phyloP scores from a whole-genome alignment of 2,113 vertebrate genomes.

The Colistium nudipinnis region DNA sequence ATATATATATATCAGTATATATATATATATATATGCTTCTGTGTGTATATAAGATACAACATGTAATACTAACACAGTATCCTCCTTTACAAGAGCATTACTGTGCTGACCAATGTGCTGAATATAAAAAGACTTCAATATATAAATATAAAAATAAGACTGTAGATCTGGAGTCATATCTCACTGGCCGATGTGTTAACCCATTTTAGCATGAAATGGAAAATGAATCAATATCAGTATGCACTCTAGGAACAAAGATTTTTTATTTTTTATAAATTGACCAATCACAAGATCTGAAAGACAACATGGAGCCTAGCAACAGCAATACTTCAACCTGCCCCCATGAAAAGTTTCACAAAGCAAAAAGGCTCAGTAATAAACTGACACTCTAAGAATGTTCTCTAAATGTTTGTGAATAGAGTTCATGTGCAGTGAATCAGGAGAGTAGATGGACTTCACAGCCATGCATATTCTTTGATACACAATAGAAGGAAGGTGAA shows the following conservation, averaged over 20 bases:
- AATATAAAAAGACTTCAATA: too few species aligned
- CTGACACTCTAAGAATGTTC: not conserved
- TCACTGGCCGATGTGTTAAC: not conserved
- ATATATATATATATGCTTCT: too few species aligned
- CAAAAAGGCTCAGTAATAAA: not conserved
- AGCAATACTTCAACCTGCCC: not conserved
- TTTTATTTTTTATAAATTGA: not conserved
- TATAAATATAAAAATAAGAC: not conserved
- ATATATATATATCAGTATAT: too few species aligned
- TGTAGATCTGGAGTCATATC: not conserved
- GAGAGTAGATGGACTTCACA: not conserved
- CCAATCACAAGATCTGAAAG: not conserved
- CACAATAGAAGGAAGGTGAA: constrained; percentile 28
- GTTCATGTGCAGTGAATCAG: not conserved
- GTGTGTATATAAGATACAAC: too few species aligned
- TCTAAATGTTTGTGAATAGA: constrained; percentile 22
- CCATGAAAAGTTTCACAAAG: constrained; percentile 6
- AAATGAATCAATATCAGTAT: not conserved
- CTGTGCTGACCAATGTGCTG: not conserved
- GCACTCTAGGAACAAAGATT: too few species aligned
- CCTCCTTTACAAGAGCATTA: not conserved
- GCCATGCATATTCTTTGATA: constrained; percentile 25
- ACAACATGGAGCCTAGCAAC: not conserved
- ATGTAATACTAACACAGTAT: too few species aligned
- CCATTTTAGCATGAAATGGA: not conserved